Conservation (phyloP, 2,797 vertebrate genomes). For the Schizopygopsis malacanthus region DNA sequence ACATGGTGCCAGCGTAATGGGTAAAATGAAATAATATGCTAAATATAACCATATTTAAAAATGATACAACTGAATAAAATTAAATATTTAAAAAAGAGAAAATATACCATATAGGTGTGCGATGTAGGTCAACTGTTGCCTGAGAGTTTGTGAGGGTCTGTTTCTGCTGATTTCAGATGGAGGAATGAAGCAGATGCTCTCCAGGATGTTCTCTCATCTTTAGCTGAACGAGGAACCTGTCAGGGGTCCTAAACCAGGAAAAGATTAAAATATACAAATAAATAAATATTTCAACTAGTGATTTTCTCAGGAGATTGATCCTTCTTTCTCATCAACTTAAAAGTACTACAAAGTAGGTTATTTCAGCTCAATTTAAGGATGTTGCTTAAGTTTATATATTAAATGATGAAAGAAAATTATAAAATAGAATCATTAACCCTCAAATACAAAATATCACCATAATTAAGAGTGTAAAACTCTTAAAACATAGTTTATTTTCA, state of each 20-base stretch:
- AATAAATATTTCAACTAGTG: not conserved
- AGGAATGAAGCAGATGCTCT: not conserved
- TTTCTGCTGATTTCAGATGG: not conserved
- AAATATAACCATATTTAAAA: no score
- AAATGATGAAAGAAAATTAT: not conserved
- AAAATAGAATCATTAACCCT: not conserved
- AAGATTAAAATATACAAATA: not conserved
- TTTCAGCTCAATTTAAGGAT: not conserved
- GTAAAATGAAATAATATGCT: not conserved
- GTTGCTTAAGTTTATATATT: not conserved
- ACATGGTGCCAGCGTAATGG: not conserved
- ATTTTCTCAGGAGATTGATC: not conserved
- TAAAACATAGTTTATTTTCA: not conserved
- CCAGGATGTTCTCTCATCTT: not conserved
- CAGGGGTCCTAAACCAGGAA: not conserved
- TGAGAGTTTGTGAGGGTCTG: not conserved
- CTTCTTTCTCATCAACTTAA: not conserved
- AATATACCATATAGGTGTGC: not conserved
- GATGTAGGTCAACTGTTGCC: not conserved
- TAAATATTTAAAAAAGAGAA: no score
- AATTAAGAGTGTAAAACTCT: not conserved
- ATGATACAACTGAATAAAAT: no score
- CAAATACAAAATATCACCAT: not conserved
- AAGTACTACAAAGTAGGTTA: not conserved
- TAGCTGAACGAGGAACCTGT: not conserved